phyloP scores from a whole-genome alignment of 2,797 vertebrate genomes.

The Mus caroli region DNA sequence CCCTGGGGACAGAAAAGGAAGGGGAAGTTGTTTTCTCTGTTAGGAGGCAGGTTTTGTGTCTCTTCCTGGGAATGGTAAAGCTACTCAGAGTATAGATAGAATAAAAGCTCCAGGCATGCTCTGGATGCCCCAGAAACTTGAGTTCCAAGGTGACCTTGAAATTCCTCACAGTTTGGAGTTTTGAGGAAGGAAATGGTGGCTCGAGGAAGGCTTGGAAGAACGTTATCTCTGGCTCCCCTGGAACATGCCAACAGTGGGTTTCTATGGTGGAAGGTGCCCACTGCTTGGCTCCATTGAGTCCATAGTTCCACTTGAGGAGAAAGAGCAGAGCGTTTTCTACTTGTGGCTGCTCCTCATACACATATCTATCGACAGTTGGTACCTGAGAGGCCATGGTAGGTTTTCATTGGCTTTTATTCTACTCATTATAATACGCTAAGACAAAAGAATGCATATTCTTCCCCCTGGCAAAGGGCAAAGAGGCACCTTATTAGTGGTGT shows the following conservation, averaged over 20 bases:
- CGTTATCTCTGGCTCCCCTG: background rate
- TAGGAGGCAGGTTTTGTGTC: background rate
- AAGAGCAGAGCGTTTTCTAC: background rate
- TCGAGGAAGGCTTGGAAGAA: background rate
- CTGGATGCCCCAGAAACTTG: background rate
- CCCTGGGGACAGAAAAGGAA: background rate
- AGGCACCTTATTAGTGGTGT: background rate
- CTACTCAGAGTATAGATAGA: background rate
- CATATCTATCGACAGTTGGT: background rate
- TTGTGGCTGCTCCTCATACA: background rate
- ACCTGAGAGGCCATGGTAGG: background rate
- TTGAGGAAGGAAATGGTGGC: background rate
- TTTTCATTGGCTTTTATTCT: conserved; percentile 53
- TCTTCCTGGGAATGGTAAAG: background rate
- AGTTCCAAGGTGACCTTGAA: background rate
- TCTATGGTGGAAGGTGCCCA: background rate
- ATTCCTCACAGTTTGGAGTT: background rate
- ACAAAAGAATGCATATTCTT: conserved; percentile 5
- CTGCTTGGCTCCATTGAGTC: background rate
- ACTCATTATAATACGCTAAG: background rate
- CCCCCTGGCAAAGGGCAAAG: background rate
- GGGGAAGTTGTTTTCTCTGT: background rate
- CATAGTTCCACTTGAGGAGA: background rate
- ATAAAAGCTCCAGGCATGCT: background rate
- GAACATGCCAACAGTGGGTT: background rate